Evolutionary conservation across 2,888 invertebrate genomes (phyloP), one percentile per base, ranked within the genome.

Genomic region (Cryptosula pallasiana): DNA sequence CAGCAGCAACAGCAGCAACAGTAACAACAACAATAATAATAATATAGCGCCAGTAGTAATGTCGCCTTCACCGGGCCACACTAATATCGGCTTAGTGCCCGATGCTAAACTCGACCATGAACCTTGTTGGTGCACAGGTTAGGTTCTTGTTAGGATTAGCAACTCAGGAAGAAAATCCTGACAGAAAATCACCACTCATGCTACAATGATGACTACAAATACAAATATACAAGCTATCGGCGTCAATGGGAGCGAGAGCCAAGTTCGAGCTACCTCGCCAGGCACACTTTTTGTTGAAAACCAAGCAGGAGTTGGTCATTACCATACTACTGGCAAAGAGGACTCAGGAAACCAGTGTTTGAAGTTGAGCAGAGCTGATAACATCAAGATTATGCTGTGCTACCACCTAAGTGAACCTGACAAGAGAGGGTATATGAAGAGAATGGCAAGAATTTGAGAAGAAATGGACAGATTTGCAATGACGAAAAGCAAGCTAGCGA

Each of bases 311-410:
- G 25, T 23, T 5, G 57, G 57, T 57, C 13, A 23, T 57, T 23
- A 57, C n/a, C 57, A 5, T 57, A 57, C 57, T 57, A 57, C 57
- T 57, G 57, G 57, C n/a, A 5, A 57, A 57, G 25, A 16, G n/a
- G n/a, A 23, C 5, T 13, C 45, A 45, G 25, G 20, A 57, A 23
- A 9, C 5, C 57, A 57, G 57, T 5, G 13, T 23, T 13, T 45
- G 45, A 57, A 23, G 20, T 57, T 23, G 5, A n/a, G 9, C 5
- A 57, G 57, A 23, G n/a, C 5, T 13, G 57, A n/a, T n/a, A 57
- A 57, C 57, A 57, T 57, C 20, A 23, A 57, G 57, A 57, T 57
- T 23, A 57, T 57, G 57, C 9, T 13, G n/a, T 57, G 57, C 57
- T 57, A 57, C n/a, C n/a, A 57, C 23, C 5, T n/a, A 5, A 57